Conservation (phyloP, 1,140 invertebrate genomes). For the Argopecten irradians region DNA sequence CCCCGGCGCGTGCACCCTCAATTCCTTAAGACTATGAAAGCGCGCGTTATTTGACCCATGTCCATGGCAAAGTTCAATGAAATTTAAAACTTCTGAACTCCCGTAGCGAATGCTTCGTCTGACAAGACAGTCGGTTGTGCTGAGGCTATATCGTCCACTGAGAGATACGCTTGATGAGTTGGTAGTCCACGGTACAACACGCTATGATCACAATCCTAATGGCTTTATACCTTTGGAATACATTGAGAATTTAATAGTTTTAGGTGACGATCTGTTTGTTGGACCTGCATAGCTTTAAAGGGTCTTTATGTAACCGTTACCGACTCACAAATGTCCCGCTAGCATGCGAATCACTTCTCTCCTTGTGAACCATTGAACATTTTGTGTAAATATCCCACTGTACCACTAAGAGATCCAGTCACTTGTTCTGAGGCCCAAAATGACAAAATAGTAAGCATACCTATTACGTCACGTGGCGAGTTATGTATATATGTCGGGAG, state of each 20-base stretch:
- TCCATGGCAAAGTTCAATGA: conserved; percentile 21
- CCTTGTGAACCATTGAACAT: neutral
- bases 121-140: neutral
- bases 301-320: neutral
- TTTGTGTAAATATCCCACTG: neutral
- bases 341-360: neutral
- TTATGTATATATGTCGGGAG: neutral
- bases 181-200: neutral
- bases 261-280: neutral
- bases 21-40: neutral
- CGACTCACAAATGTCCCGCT: neutral
- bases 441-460: conserved; percentile 22
- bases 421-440: neutral
- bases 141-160: neutral
- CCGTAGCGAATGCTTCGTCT: neutral
- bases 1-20: neutral
- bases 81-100: conserved; percentile 6
- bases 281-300: neutral
- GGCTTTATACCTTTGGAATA: neutral
- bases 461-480: neutral
- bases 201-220: neutral
- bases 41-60: conserved; percentile 6
- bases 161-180: conserved; percentile 3
- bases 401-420: neutral
- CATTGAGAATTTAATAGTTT: neutral